A percentile compares a stretch with the other conserved stretches of the same genome.
Conservation (phyloP, 2,113 vertebrate species). For the Notarius quadriscutis region DNA sequence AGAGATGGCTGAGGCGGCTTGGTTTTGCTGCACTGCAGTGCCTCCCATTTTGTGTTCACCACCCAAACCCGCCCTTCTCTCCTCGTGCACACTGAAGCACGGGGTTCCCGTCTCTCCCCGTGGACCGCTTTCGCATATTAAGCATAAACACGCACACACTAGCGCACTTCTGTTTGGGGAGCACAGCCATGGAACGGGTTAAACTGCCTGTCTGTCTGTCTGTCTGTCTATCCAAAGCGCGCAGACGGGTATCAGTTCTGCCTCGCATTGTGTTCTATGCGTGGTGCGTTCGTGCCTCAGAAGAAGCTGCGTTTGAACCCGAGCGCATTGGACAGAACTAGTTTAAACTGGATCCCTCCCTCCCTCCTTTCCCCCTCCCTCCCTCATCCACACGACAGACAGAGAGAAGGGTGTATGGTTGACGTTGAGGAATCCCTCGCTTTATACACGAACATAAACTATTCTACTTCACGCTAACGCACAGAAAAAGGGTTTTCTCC, state of each 20-base stretch:
- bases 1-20: conserved; percentile 57
- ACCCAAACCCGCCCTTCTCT: conserved; percentile 32
- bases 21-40: conserved; percentile 76
- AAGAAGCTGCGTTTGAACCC: conserved; percentile 30
- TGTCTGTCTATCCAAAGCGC: neutral
- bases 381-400: neutral
- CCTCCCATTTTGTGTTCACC: conserved; percentile 51
- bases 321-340: conserved; percentile 63
- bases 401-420: neutral
- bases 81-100: neutral
- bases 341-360: conserved; percentile 72
- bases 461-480: neutral
- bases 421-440: neutral
- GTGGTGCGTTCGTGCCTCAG: neutral
- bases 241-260: neutral
- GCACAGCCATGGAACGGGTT: neutral
- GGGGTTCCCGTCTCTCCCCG: conserved; percentile 49
- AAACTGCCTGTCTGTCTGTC: too few species aligned
- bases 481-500: neutral
- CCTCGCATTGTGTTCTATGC: neutral
- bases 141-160: neutral
- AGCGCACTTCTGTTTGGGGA: too few species aligned
- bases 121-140: neutral
- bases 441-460: too few species aligned
- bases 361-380: conserved; percentile 52